A percentile compares a stretch with the other conserved stretches of the same genome.
phyloP scores from a whole-genome alignment of 2,113 vertebrate species.

The Martes martes region DNA sequence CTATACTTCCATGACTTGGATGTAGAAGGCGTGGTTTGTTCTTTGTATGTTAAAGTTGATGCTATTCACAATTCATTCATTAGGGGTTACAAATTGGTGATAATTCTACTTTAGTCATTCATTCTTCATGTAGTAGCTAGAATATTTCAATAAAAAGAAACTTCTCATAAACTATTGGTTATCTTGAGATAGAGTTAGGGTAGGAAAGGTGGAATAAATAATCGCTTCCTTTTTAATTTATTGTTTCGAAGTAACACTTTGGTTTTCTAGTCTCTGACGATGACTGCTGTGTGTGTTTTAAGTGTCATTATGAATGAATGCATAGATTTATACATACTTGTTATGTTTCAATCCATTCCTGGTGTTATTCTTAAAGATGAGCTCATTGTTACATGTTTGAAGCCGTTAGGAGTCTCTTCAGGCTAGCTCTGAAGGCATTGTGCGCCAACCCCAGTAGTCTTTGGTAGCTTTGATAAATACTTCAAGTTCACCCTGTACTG shows the following conservation, averaged over 20 bases:
- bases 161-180: background rate
- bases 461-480: background rate
- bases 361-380: background rate
- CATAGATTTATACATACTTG: background rate
- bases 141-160: background rate
- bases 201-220: background rate
- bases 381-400: background rate
- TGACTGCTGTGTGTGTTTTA: background rate
- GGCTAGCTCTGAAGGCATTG: background rate
- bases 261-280: background rate
- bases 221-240: background rate
- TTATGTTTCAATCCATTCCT: background rate
- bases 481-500: background rate
- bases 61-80: background rate
- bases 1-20: background rate
- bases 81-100: background rate
- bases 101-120: background rate
- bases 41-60: background rate
- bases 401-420: background rate
- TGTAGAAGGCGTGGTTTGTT: background rate
- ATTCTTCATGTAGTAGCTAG: background rate
- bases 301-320: background rate
- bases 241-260: background rate
- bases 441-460: background rate
- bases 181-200: background rate